Percentiles rank a stretch among this genome's conserved stretches.
Conservation (phyloP, 2,113 vertebrate genomes). For the Chrysochloris asiatica region DNA sequence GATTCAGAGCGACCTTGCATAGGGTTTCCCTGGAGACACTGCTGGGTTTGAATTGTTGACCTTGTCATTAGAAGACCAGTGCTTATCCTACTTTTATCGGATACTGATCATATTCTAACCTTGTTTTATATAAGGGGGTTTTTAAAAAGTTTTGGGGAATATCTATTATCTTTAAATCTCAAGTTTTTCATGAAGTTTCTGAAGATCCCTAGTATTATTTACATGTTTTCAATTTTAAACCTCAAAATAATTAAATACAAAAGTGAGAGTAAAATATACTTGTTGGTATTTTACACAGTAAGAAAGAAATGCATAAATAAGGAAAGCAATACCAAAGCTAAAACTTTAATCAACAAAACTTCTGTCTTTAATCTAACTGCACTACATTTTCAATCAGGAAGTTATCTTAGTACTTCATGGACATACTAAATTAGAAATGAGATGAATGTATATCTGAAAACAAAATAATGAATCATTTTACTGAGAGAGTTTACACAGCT, state of each 20-base stretch:
- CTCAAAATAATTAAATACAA: not conserved
- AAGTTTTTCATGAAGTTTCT: too few species aligned
- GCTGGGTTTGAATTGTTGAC: too few species aligned
- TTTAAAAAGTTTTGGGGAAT: too few species aligned
- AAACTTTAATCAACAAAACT: constrained; percentile 67
- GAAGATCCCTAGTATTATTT: not conserved
- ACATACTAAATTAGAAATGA: constrained; percentile 68
- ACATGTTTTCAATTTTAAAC: not conserved
- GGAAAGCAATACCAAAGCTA: not conserved
- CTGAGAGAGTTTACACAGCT: constrained; percentile 62
- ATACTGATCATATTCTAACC: not conserved
- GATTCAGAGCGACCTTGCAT: too few species aligned
- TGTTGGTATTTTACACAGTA: not conserved
- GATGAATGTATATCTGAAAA: constrained; percentile 60
- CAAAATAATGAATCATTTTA: constrained; percentile 67
- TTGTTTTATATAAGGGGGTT: too few species aligned
- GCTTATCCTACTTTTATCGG: too few species aligned
- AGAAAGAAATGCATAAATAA: not conserved
- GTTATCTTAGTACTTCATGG: constrained; percentile 50
- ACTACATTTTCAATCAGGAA: constrained; percentile 58
- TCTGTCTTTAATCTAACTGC: constrained; percentile 51
- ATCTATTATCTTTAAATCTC: too few species aligned
- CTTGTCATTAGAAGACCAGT: too few species aligned
- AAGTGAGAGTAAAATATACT: not conserved
- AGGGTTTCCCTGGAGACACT: too few species aligned